Evolutionary conservation across 2,113 vertebrate genomes (phyloP).

Genomic region (Mobula birostris): DNA sequence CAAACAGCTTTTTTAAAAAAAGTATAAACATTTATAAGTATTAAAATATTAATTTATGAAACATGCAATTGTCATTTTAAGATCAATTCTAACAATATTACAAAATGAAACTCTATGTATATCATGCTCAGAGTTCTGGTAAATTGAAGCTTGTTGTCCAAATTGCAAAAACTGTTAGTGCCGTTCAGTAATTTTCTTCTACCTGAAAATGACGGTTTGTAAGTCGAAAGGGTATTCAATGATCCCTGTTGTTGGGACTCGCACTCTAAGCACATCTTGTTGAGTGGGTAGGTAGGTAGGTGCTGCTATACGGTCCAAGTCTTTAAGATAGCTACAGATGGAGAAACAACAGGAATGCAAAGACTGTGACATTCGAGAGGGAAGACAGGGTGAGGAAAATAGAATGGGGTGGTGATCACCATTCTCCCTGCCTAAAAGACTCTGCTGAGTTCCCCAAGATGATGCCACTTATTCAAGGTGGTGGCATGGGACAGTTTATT

Average conservation of each 20-base stretch:
- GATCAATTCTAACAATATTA: not conserved
- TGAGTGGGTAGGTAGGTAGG: slow-evolving; percentile 68
- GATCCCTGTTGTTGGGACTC: slow-evolving; percentile 73
- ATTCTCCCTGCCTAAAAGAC: not conserved
- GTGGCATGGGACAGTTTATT: not conserved
- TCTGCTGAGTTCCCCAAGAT: slow-evolving; percentile 2
- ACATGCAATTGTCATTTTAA: slow-evolving; percentile 1
- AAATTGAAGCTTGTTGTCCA: not conserved
- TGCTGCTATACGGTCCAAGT: slow-evolving; percentile 70
- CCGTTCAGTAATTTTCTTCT: slow-evolving; percentile 46
- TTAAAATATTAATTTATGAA: not conserved
- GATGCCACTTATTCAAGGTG: not conserved
- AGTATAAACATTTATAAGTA: too few relatives aligned
- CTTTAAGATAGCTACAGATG: slow-evolving; percentile 66
- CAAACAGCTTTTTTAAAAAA: not conserved
- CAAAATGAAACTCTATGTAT: slow-evolving; percentile 7
- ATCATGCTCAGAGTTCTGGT: not conserved
- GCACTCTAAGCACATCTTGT: slow-evolving; percentile 72
- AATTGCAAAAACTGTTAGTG: slow-evolving; percentile 1
- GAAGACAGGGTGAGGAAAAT: slow-evolving; percentile 40
- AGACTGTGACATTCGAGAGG: slow-evolving; percentile 48
- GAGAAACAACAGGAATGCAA: slow-evolving; percentile 54
- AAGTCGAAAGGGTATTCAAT: slow-evolving; percentile 89
- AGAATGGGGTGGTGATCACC: slow-evolving; percentile 16
- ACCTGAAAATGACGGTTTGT: slow-evolving; percentile 96